phyloP scores from a whole-genome alignment of 2,113 vertebrate species.

The Zapornia atra region DNA sequence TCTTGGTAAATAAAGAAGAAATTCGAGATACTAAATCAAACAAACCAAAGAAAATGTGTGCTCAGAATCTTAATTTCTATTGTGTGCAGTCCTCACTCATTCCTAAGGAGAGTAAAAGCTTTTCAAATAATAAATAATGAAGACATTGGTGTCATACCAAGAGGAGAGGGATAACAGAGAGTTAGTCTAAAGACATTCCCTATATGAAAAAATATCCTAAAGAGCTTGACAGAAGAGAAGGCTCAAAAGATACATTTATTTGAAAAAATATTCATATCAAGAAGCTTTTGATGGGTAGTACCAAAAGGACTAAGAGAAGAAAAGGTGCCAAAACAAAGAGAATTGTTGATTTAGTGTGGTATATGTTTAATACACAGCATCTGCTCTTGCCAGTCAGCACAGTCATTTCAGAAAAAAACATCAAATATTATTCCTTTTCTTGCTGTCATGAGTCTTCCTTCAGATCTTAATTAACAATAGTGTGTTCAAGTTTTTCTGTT shows the following conservation, averaged over 20 bases:
- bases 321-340: constrained; percentile 51
- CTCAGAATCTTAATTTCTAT: constrained; percentile 52
- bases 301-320: constrained; percentile 14
- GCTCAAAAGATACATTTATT: constrained; percentile 38
- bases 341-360: constrained; percentile 34
- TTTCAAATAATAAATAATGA: constrained; percentile 27
- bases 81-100: neutral
- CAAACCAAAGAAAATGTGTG: neutral
- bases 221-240: constrained; percentile 15
- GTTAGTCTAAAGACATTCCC: neutral
- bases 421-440: constrained; percentile 11
- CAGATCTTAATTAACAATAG: constrained; percentile 60
- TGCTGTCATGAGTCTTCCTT: constrained; percentile 3
- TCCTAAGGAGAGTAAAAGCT: neutral
- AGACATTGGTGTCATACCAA: neutral
- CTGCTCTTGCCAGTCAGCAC: neutral
- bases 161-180: neutral
- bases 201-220: constrained; percentile 20
- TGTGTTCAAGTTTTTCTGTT: constrained; percentile 1
- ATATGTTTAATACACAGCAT: constrained; percentile 9
- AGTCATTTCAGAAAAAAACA: neutral
- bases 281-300: constrained; percentile 27
- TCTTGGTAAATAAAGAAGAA: constrained; percentile 32
- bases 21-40: constrained; percentile 26
- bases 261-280: constrained; percentile 22